Evolutionary conservation across 2,888 invertebrate genomes (phyloP).

Genomic region (Eustalomyia histrio): DNA sequence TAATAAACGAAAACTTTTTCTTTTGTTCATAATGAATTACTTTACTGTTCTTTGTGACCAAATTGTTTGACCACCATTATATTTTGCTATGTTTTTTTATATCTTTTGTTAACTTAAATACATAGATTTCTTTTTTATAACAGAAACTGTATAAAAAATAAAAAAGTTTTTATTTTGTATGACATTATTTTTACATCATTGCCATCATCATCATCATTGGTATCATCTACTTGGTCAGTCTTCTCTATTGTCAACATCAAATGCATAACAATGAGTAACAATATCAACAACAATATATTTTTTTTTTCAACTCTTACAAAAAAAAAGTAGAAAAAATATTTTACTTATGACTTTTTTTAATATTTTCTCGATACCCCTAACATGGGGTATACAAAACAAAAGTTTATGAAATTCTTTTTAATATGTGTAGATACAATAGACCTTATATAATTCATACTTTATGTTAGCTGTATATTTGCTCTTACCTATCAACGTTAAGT

Average conservation of each 20-base stretch:
- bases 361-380: background rate
- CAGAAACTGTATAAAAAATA: conserved; percentile 16
- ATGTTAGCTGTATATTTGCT: too few species aligned
- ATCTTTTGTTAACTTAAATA: conserved; percentile 27
- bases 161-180: conserved; percentile 51
- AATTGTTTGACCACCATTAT: conserved; percentile 55
- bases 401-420: background rate
- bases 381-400: background rate
- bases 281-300: conserved; percentile 4
- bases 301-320: background rate
- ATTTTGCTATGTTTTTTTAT: conserved; percentile 24
- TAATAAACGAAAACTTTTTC: conserved; percentile 39
- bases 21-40: conserved; percentile 46
- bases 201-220: conserved; percentile 34
- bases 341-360: background rate
- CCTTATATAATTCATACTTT: too few species aligned
- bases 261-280: conserved; percentile 31
- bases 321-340: conserved; percentile 27
- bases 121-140: background rate
- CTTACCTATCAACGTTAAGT: too few species aligned
- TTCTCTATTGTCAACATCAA: conserved; percentile 18
- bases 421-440: too few species aligned
- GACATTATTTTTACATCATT: conserved; percentile 44
- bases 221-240: conserved; percentile 31
- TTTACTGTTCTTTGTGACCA: conserved; percentile 39